These are phyloP conservation scores for Hippocampus kuda DNA, from an alignment of 2,797 vertebrate genomes.

Conservation along the genomic window DNA sequence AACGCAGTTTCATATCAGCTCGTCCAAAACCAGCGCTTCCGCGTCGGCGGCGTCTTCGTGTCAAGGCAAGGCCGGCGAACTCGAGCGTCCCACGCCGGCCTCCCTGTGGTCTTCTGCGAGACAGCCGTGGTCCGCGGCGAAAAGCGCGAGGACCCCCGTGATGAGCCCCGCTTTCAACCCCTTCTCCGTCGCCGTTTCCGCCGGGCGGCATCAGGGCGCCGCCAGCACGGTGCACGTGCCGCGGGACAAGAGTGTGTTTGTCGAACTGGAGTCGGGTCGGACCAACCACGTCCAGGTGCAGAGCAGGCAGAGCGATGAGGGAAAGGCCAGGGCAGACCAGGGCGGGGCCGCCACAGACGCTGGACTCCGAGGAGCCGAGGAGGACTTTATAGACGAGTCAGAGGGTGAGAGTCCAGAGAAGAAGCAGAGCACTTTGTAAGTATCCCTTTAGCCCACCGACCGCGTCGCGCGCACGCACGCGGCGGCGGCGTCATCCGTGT, in stretches of 20 bases:
- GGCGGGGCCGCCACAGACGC: not conserved
- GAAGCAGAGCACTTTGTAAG: constrained; percentile 69
- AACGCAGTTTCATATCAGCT: constrained; percentile 53
- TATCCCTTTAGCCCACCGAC: constrained; percentile 43
- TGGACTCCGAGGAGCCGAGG: constrained; percentile 30
- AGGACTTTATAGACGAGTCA: constrained; percentile 63
- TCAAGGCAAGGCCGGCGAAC: constrained; percentile 25
- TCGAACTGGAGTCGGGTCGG: constrained; percentile 55
- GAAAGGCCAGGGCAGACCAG: constrained; percentile 34
- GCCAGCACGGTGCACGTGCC: constrained; percentile 53
- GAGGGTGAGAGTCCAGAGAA: constrained; percentile 57
- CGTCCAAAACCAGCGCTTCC: constrained; percentile 39
- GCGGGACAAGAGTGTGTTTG: constrained; percentile 59
- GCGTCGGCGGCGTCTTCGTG: constrained; percentile 17
- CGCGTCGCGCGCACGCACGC: too few species aligned
- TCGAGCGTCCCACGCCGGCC: constrained; percentile 46
- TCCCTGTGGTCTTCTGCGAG: constrained; percentile 44
- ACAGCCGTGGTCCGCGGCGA: constrained; percentile 37
- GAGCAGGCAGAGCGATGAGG: constrained; percentile 55
- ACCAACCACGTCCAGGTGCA: constrained; percentile 64
- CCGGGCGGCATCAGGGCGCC: constrained; percentile 42
- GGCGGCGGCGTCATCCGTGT: constrained; percentile 27
- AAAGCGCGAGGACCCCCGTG: constrained; percentile 19
- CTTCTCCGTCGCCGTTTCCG: constrained; percentile 17
- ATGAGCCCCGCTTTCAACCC: constrained; percentile 29